Percentiles rank a stretch among this genome's conserved stretches.
Conservation (phyloP, 2,797 vertebrate genomes). For the Tachyglossus aculeatus region DNA sequence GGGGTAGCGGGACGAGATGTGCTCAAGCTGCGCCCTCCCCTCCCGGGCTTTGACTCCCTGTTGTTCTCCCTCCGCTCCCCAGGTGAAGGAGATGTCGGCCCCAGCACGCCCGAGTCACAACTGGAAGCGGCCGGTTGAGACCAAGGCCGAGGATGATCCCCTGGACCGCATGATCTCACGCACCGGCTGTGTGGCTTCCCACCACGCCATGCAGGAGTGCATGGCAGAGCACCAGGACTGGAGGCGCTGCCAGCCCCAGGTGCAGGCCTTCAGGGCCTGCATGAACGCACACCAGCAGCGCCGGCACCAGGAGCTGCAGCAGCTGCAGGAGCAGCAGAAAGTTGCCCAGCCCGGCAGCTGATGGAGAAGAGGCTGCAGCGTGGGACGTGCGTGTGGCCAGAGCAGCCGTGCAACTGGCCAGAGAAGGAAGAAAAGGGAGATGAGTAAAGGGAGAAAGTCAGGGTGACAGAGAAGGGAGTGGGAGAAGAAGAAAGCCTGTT, state of each 20-base stretch:
- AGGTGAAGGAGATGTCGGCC: slow-evolving; percentile 74
- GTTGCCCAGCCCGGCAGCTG: slow-evolving; percentile 33
- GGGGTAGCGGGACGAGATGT: too few relatives aligned
- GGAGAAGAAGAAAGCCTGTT: too few relatives aligned
- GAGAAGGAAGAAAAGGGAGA: neutral
- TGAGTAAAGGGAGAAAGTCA: too few relatives aligned
- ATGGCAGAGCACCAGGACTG: slow-evolving; percentile 91
- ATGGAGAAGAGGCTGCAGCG: neutral
- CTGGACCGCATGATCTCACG: slow-evolving; percentile 84
- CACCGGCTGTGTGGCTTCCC: slow-evolving; percentile 84
- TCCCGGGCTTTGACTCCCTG: neutral
- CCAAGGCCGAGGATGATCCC: slow-evolving; percentile 77
- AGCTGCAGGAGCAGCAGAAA: neutral
- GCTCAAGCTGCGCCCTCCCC: neutral
- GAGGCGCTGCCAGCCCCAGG: slow-evolving; percentile 84
- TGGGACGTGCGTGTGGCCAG: too few relatives aligned
- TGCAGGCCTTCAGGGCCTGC: slow-evolving; percentile 86
- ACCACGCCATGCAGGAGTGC: slow-evolving; percentile 89
- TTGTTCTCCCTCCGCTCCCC: accelerated
- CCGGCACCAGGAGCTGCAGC: slow-evolving; percentile 70
- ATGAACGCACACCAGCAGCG: slow-evolving; percentile 81
- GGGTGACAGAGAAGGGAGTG: too few relatives aligned
- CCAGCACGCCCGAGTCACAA: slow-evolving; percentile 73
- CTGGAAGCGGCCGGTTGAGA: slow-evolving; percentile 71
- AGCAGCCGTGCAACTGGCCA: neutral